Percentiles rank a stretch among this genome's conserved stretches.
These are phyloP conservation scores for Drosophila hydei DNA, from an alignment of 1,140 invertebrate species.

Conservation along the genomic window DNA sequence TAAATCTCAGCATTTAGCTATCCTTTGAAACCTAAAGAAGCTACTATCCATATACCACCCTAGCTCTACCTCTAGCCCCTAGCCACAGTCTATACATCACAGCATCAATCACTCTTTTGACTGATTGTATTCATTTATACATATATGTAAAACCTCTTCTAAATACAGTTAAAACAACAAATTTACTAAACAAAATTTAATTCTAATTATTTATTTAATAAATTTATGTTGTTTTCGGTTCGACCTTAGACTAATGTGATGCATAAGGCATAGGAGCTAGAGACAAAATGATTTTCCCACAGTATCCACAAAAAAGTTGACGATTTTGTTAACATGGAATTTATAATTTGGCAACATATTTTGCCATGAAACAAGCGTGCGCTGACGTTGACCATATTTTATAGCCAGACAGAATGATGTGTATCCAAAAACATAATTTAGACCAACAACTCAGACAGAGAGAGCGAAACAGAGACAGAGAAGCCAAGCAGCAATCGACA, in stretches of 20 bases:
- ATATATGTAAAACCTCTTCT: not conserved
- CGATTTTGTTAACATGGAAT: conserved; percentile 79
- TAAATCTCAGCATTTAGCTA: no score
- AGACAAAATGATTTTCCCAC: conserved; percentile 71
- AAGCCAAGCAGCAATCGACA: no score
- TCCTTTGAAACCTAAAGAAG: no score
- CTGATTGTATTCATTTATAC: not conserved
- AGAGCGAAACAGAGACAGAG: conserved; percentile 29
- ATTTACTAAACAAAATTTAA: conserved; percentile 19
- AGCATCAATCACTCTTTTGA: no score
- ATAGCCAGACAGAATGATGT: conserved; percentile 48
- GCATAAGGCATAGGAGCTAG: not conserved
- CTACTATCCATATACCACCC: no score
- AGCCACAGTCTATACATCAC: no score
- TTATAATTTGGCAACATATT: conserved; percentile 80
- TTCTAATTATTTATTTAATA: not conserved
- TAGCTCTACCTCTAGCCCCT: no score
- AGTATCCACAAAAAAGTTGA: conserved; percentile 57
- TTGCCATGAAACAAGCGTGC: conserved; percentile 64
- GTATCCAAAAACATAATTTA: conserved; percentile 56
- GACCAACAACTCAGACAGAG: conserved; percentile 40
- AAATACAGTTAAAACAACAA: conserved; percentile 4
- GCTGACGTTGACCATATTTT: conserved; percentile 64
- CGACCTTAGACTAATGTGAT: conserved; percentile 10
- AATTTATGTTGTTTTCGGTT: not conserved